A percentile compares a stretch with the other conserved stretches of the same genome.
These are phyloP conservation scores for Todus mexicanus DNA, from an alignment of 2,797 vertebrate genomes.

Conservation along the genomic window DNA sequence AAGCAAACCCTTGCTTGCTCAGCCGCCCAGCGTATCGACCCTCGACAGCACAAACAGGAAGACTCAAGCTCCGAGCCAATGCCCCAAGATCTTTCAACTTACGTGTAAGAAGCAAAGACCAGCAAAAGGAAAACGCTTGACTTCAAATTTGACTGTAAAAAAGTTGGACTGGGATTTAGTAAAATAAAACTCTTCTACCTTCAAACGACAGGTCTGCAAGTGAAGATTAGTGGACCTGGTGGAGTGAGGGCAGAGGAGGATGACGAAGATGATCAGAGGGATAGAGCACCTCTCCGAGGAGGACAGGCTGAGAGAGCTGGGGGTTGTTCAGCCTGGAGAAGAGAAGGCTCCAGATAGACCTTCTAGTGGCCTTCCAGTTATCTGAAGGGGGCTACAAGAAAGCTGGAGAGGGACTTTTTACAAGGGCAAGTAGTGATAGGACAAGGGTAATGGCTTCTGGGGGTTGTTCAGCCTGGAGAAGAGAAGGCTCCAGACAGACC, in stretches of 20 bases:
- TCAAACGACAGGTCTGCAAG: not conserved
- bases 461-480: not conserved
- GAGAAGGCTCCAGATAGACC: not conserved
- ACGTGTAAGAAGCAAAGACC: not conserved
- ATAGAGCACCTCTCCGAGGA: not conserved
- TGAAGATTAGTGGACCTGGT: not conserved
- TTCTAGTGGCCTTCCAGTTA: not conserved
- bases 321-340: not conserved
- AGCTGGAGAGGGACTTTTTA: not conserved
- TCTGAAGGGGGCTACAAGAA: not conserved
- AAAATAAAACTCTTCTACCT: not conserved
- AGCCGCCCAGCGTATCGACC: rapidly evolving
- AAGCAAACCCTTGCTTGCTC: not conserved
- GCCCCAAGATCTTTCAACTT: not conserved
- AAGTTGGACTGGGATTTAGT: not conserved
- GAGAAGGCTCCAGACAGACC: not conserved
- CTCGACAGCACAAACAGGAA: not conserved
- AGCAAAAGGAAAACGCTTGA: not conserved
- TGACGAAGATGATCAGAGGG: not conserved
- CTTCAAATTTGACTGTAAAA: not conserved
- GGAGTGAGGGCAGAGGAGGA: not conserved
- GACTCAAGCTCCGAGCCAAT: not conserved
- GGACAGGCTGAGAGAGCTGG: not conserved
- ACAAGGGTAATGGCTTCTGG: not conserved
- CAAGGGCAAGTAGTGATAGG: not conserved